Evolutionary conservation across 2,113 vertebrate genomes (phyloP).

Genomic region (Apodemus sylvaticus): DNA sequence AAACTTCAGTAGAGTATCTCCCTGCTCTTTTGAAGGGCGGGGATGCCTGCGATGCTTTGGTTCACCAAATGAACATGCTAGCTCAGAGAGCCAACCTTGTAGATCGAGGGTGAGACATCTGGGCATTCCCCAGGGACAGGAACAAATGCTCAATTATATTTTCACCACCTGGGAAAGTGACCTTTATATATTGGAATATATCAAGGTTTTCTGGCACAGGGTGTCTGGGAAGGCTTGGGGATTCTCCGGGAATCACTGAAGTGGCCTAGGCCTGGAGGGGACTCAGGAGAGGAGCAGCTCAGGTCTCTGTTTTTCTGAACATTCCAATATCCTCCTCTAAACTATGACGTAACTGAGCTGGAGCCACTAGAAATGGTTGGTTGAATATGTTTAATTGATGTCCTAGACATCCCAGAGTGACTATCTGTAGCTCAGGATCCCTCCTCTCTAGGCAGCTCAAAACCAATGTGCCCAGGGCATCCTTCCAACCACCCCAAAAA

Average conservation of each 20-base stretch:
- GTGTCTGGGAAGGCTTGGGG: not conserved
- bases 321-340: not conserved
- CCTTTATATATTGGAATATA: not conserved
- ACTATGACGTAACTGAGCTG: not conserved
- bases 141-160: not conserved
- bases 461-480: not conserved
- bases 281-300: not conserved
- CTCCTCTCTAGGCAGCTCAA: not conserved
- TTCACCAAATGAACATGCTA: not conserved
- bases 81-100: not conserved
- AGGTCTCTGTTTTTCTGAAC: not conserved
- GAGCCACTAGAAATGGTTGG: not conserved
- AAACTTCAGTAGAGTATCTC: not conserved
- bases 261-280: not conserved
- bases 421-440: not conserved
- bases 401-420: slow-evolving; percentile 16
- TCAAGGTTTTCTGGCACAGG: not conserved
- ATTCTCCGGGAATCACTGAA: not conserved
- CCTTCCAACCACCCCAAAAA: not conserved
- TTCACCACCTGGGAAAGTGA: not conserved
- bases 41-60: too few species aligned
- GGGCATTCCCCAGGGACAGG: not conserved
- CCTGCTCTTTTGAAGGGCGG: not conserved
- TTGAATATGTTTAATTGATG: slow-evolving; percentile 15
- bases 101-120: not conserved